Evolutionary conservation across 2,113 vertebrate genomes (phyloP).

Genomic region (Mirounga angustirostris): DNA sequence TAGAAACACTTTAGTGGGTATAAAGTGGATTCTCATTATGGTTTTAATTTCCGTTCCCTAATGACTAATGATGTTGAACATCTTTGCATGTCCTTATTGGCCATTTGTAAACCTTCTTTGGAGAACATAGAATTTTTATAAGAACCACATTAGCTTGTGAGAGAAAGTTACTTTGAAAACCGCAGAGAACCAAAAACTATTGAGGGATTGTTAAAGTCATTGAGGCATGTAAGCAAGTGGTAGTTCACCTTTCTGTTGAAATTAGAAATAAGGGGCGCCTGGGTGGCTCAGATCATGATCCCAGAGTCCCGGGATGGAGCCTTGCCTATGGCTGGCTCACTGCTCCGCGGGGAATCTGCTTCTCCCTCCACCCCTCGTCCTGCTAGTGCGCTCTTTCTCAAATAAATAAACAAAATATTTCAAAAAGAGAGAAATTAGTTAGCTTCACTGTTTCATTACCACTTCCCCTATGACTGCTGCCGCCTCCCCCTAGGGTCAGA

Average conservation of each 20-base stretch:
- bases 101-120: not conserved
- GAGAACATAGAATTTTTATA: constrained; percentile 26
- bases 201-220: not conserved
- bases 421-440: not conserved
- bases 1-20: not conserved
- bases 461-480: not conserved
- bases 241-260: constrained; percentile 31
- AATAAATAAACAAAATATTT: not conserved
- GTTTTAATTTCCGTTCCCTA: constrained; percentile 27
- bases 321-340: not conserved
- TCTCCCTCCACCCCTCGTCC: not conserved
- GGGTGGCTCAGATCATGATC: not conserved
- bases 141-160: not conserved
- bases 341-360: not conserved
- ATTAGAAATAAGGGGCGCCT: not conserved
- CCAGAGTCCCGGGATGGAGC: not conserved
- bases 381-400: not conserved
- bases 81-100: not conserved
- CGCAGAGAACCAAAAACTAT: not conserved
- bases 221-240: not conserved
- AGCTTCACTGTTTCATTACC: not conserved
- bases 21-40: not conserved
- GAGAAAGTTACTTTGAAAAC: constrained; percentile 42
- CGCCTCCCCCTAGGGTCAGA: not conserved
- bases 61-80: not conserved